Evolutionary conservation across 2,797 vertebrate species (phyloP).

Genomic region (Mycteria americana): DNA sequence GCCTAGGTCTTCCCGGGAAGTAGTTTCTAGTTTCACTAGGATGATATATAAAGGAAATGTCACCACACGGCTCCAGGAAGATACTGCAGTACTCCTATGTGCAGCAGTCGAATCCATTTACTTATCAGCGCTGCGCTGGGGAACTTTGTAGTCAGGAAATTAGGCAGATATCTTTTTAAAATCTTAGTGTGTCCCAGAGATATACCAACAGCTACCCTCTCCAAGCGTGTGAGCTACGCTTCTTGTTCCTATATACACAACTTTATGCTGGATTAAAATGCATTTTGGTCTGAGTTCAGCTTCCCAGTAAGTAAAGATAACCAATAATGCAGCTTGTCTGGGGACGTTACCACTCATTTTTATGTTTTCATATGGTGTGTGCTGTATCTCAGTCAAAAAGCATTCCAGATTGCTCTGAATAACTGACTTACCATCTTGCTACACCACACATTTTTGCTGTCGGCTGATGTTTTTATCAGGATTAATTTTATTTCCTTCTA

Average conservation of each 20-base stretch:
- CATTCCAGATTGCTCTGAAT: background rate
- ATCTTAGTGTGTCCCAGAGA: background rate
- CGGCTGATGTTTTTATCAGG: background rate
- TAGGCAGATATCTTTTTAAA: background rate
- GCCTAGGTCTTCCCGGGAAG: background rate
- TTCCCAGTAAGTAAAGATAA: background rate
- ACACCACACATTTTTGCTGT: background rate
- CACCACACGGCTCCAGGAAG: background rate
- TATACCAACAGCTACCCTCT: background rate
- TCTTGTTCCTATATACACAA: background rate
- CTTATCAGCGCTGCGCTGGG: background rate
- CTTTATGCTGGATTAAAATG: background rate
- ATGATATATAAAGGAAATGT: background rate
- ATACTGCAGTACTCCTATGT: background rate
- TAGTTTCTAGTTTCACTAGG: background rate
- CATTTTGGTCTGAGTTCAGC: background rate
- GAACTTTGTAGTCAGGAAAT: background rate
- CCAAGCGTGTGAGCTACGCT: accelerated
- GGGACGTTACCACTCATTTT: background rate
- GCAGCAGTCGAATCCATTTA: background rate
- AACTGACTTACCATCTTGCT: background rate
- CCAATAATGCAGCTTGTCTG: background rate
- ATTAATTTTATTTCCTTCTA: background rate
- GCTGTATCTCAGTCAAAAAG: background rate
- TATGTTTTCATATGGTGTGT: background rate